Percentiles rank a stretch among this genome's conserved stretches.
These are phyloP conservation scores for Heterotis niloticus DNA, from an alignment of 2,113 vertebrate genomes.

Conservation along the genomic window DNA sequence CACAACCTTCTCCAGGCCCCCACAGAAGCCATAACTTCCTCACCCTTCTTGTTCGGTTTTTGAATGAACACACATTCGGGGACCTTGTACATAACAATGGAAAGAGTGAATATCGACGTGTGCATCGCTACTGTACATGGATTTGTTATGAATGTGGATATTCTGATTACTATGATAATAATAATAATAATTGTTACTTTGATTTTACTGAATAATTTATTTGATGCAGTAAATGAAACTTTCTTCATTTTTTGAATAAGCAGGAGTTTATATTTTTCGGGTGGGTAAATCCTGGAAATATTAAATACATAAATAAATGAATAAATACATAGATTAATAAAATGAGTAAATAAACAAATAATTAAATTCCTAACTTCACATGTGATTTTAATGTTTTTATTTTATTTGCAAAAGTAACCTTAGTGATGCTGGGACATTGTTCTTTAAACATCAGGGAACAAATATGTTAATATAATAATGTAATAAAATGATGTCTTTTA, in stretches of 20 bases:
- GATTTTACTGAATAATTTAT: constrained; percentile 62
- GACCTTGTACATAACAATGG: constrained; percentile 68
- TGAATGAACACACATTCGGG: constrained; percentile 68
- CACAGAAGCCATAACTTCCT: constrained; percentile 71
- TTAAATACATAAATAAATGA: constrained; percentile 70
- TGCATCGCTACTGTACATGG: constrained; percentile 71
- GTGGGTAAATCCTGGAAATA: constrained; percentile 68
- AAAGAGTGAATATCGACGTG: constrained; percentile 70
- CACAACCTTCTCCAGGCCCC: constrained; percentile 56
- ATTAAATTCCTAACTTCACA: constrained; percentile 62
- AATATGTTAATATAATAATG: constrained; percentile 9
- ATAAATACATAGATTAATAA: constrained; percentile 68
- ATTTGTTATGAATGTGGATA: constrained; percentile 77
- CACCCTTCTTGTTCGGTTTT: constrained; percentile 53
- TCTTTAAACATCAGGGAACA: constrained; percentile 9
- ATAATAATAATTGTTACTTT: constrained; percentile 65
- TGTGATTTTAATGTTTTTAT: constrained; percentile 38
- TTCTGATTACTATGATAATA: constrained; percentile 60
- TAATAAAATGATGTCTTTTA: constrained; percentile 6
- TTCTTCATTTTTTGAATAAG: constrained; percentile 63
- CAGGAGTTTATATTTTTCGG: constrained; percentile 74
- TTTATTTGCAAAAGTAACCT: constrained; percentile 4
- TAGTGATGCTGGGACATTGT: constrained; percentile 2
- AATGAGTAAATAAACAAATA: constrained; percentile 70
- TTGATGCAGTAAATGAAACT: constrained; percentile 62